Conservation (phyloP, 92 coral and sea anemone species). For the Zoanthus gigantus region DNA sequence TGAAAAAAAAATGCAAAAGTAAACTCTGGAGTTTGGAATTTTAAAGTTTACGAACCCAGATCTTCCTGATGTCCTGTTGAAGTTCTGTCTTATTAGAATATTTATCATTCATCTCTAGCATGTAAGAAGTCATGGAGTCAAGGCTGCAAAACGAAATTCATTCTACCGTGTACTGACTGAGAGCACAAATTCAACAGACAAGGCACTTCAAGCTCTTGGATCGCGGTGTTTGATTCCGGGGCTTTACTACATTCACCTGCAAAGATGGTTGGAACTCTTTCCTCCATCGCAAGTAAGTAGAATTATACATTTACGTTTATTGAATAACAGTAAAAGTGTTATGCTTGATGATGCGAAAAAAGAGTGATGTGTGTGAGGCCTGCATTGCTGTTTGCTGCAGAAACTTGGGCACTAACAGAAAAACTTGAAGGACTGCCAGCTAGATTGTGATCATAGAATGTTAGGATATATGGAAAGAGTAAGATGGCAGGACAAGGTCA, state of each 20-base stretch:
- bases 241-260: constrained; percentile 80
- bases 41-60: too few species aligned
- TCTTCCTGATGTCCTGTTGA: too few species aligned
- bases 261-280: constrained; percentile 83
- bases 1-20: background rate
- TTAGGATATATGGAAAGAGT: too few species aligned
- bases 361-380: too few species aligned
- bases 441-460: too few species aligned
- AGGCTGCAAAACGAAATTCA: constrained; percentile 68
- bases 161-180: constrained; percentile 79
- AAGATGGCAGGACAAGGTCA: too few species aligned
- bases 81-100: background rate
- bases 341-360: too few species aligned
- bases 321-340: too few species aligned
- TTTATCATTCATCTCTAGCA: constrained; percentile 65
- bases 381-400: too few species aligned
- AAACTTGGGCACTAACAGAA: too few species aligned
- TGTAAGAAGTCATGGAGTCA: constrained; percentile 76
- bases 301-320: too few species aligned
- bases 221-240: constrained; percentile 88
- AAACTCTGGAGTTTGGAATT: background rate
- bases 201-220: constrained; percentile 63
- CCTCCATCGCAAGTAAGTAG: constrained; percentile 76
- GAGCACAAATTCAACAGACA: constrained; percentile 50
- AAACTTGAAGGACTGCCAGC: too few species aligned